Evolutionary conservation across 2,797 vertebrate genomes (phyloP), one percentile per base, ranked within the genome.

Genomic region (Clarias pachynema): DNA sequence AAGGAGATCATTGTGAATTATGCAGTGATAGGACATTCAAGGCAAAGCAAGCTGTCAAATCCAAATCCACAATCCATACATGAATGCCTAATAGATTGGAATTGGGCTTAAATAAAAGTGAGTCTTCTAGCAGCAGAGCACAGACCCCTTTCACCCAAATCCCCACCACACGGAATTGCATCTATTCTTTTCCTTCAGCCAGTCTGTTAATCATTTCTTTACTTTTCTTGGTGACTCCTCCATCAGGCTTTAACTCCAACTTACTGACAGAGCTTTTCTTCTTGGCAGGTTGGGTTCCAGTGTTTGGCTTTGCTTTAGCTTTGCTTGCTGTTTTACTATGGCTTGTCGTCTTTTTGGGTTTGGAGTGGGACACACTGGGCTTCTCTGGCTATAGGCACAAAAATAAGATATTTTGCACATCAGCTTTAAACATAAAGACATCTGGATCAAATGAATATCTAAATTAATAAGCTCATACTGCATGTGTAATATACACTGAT

Each of bases 141-240:
- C 93, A 87, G 81, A 89, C 89, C 84, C 85, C 74, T 22, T 84
- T 77, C 24, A 22, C 65, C 72, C 63, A 20, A 37, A 59, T 94
- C 94, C 90, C 91, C 91, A 91, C 90, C 91, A 91, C 90, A 89
- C 74, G 87, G 70, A 59, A 87, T 79, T 92, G 91, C 93, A 92
- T 94, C 96, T 96, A 99, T 92, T 99, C 97, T 94, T 99, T 98
- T 3, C 97, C 97, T 91, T 99, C 98, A 85, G 98, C 97, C 95
- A 99, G 96, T 97, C 98, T 99, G 93, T 99, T 99, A 95, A 98
- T 99, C 88, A 99, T 97, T 96, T 99, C 98, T 96, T 98, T 98
- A 92, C 96, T 97, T 92, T 97, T 98, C 95, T 98, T 98, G 90
- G 96, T 97, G 90, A 97, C 95, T 0, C 94, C 96, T n/a, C 95